Percentiles rank a stretch among this genome's conserved stretches.
Conservation (phyloP, 2,113 vertebrate species). For the Anser brachyrhynchus region DNA sequence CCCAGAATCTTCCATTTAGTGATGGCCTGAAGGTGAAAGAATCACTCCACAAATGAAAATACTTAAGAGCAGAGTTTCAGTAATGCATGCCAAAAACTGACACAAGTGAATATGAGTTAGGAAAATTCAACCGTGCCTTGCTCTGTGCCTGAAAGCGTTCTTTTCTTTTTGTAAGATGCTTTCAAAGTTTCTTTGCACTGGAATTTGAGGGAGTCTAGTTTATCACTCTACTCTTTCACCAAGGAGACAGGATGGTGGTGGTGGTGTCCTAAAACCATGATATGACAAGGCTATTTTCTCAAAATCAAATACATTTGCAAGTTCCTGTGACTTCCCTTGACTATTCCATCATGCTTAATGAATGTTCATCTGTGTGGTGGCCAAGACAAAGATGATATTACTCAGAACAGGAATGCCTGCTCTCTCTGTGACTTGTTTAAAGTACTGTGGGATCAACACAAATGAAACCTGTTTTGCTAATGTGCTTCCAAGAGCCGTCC, state of each 20-base stretch:
- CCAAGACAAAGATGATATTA: background rate
- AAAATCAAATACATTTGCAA: background rate
- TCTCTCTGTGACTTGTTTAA: background rate
- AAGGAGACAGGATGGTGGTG: background rate
- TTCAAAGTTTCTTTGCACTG: background rate
- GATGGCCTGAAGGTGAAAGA: background rate
- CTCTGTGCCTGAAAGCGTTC: background rate
- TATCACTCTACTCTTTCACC: background rate
- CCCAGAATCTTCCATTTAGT: constrained; percentile 11
- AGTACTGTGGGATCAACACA: background rate
- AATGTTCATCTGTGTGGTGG: background rate
- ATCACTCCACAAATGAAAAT: background rate
- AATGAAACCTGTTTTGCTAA: background rate
- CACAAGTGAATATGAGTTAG: background rate
- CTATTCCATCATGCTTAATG: background rate
- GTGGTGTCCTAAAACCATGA: background rate
- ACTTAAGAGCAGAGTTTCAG: background rate
- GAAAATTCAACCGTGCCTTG: background rate
- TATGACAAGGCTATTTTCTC: background rate
- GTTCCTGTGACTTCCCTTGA: background rate
- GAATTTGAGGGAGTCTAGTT: background rate
- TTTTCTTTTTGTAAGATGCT: background rate
- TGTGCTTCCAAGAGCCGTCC: background rate
- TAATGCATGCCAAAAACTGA: background rate
- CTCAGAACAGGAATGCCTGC: background rate